Conservation (phyloP, 92 coral and sea anemone species). For the Pocillopora meandrina region DNA sequence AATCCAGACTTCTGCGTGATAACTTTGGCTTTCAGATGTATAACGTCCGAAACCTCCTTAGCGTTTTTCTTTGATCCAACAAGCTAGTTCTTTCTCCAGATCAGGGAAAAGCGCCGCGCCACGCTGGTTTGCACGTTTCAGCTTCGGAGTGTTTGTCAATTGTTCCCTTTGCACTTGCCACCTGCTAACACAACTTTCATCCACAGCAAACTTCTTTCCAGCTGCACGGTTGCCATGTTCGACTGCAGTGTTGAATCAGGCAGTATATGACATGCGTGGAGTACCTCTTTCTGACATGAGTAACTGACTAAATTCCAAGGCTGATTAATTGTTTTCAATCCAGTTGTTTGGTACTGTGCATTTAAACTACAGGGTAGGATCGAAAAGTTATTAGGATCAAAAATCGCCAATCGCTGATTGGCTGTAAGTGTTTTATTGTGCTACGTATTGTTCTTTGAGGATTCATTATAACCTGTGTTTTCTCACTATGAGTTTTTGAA, state of each 20-base stretch:
- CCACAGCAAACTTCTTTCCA: constrained; percentile 44
- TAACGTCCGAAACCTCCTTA: constrained; percentile 31
- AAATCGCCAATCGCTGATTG: constrained; percentile 23
- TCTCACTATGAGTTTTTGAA: constrained; percentile 26
- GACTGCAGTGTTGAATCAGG: constrained; percentile 21
- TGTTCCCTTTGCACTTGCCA: constrained; percentile 39
- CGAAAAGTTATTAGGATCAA: constrained; percentile 15
- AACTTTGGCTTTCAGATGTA: constrained; percentile 20
- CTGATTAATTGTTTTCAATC: background rate
- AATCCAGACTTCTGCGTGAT: constrained; percentile 24
- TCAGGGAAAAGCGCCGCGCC: constrained; percentile 27
- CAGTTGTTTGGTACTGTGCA: background rate
- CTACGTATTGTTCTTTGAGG: constrained; percentile 3
- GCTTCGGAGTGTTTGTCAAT: constrained; percentile 18
- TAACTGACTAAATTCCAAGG: background rate
- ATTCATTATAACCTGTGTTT: constrained; percentile 33
- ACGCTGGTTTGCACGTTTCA: constrained; percentile 33
- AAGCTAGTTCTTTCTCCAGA: constrained; percentile 30
- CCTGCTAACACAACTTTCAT: constrained; percentile 49
- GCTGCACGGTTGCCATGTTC: constrained; percentile 38
- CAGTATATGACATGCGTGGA: constrained; percentile 31
- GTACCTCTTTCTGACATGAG: constrained; percentile 43
- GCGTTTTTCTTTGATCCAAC: constrained; percentile 28
- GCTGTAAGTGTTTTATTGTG: constrained; percentile 10
- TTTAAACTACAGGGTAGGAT: background rate